A percentile compares a stretch with the other conserved stretches of the same genome.
These are phyloP conservation scores for Seira sanloemensis DNA, from an alignment of 2,888 invertebrate genomes.

Conservation along the genomic window DNA sequence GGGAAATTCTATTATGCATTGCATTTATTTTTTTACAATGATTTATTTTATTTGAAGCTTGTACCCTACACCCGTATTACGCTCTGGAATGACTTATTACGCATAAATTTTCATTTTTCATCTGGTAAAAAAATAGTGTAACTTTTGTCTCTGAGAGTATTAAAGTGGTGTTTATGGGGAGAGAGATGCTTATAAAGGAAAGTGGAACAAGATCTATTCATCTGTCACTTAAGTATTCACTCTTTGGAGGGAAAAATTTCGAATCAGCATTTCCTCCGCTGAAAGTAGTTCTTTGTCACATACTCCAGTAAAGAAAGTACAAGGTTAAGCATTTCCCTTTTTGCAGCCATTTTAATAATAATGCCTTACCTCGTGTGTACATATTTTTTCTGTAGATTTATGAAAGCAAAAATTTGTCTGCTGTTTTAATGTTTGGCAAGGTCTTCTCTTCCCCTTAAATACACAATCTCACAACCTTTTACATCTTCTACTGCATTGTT, in stretches of 20 bases:
- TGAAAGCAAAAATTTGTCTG: conserved; percentile 14
- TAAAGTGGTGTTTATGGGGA: conserved; percentile 8
- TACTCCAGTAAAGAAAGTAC: background rate
- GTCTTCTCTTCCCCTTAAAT: too few species aligned
- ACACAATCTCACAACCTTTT: too few species aligned
- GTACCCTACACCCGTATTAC: background rate
- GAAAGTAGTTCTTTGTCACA: conserved; percentile 13
- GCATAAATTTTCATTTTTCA: conserved; percentile 34
- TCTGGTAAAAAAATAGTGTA: background rate
- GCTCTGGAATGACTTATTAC: conserved; percentile 25
- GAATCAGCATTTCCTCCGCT: conserved; percentile 36
- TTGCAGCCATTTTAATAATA: background rate
- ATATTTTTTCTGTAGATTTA: conserved; percentile 7
- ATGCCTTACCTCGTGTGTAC: background rate
- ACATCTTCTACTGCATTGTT: too few species aligned
- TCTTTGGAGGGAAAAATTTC: conserved; percentile 14
- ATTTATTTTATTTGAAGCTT: conserved; percentile 34
- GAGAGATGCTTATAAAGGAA: background rate
- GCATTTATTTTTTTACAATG: conserved; percentile 22
- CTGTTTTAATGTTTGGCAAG: conserved; percentile 16
- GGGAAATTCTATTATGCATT: background rate
- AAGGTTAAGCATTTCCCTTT: conserved; percentile 9
- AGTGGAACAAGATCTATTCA: conserved; percentile 3
- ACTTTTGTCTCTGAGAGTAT: background rate
- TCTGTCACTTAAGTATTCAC: background rate